A percentile compares a stretch with the other conserved stretches of the same genome.
These are phyloP conservation scores for Diarsia dahlii DNA, from an alignment of 2,888 invertebrate genomes.

Conservation along the genomic window DNA sequence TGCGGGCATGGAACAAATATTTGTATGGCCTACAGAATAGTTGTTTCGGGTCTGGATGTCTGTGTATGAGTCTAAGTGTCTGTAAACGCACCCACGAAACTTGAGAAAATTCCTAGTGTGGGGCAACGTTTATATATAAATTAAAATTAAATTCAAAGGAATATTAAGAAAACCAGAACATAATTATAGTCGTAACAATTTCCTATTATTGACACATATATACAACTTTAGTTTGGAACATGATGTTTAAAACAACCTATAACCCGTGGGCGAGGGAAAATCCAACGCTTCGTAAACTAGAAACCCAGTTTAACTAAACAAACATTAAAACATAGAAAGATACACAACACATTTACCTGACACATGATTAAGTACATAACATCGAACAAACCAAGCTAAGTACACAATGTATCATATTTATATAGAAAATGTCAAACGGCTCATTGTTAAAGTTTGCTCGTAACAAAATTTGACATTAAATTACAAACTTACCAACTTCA, in stretches of 20 bases:
- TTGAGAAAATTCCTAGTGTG: no score
- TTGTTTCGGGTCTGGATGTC: no score
- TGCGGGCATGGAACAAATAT: no score
- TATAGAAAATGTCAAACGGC: conserved; percentile 63
- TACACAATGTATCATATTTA: conserved; percentile 57
- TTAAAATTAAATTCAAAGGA: neutral
- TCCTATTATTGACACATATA: neutral
- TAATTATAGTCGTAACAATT: neutral
- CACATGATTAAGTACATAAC: conserved; percentile 26
- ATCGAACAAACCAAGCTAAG: conserved; percentile 32
- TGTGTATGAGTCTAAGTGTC: no score
- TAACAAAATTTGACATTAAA: conserved; percentile 79
- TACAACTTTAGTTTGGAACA: neutral
- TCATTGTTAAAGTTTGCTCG: conserved; percentile 70
- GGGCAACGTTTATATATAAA: no score
- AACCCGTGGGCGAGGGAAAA: neutral
- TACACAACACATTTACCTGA: conserved; percentile 10
- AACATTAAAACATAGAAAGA: conserved; percentile 20
- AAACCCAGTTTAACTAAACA: conserved; percentile 3
- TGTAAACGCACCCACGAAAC: no score
- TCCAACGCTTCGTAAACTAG: neutral
- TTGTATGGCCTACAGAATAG: no score
- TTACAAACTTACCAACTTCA: conserved; percentile 78
- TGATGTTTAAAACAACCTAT: neutral
- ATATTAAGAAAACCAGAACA: neutral